Conservation (phyloP, 1,140 invertebrate species). For the Zaprionus kolodkinae region DNA sequence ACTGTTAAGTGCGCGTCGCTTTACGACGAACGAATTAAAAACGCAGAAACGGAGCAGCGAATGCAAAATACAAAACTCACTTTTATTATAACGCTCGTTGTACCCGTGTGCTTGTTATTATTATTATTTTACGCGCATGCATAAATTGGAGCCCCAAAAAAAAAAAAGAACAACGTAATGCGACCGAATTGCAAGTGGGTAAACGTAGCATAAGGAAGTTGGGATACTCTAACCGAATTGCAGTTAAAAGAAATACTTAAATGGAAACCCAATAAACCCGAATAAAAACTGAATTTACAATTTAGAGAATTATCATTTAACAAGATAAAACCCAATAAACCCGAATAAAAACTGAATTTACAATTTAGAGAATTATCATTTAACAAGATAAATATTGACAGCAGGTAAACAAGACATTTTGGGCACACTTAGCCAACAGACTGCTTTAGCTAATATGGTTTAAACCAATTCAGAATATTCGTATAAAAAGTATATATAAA, state of each 20-base stretch:
- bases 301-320: background rate
- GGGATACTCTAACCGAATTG: conserved; percentile 13
- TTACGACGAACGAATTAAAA: conserved; percentile 65
- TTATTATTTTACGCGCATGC: conserved; percentile 75
- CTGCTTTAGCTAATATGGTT: background rate
- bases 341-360: background rate
- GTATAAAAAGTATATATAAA: conserved; percentile 9
- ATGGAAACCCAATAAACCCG: too few relatives aligned
- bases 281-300: background rate
- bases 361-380: background rate
- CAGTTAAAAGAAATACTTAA: background rate
- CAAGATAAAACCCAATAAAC: too few relatives aligned
- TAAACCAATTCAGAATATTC: background rate
- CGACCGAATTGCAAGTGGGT: conserved; percentile 12
- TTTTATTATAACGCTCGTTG: conserved; percentile 49
- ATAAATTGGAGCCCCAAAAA: conserved; percentile 51
- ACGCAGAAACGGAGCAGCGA: conserved; percentile 27
- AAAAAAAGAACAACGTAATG: conserved; percentile 21
- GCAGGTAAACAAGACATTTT: too few relatives aligned
- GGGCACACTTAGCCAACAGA: background rate
- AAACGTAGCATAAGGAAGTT: background rate
- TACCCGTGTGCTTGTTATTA: conserved; percentile 51
- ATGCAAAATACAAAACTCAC: conserved; percentile 52
- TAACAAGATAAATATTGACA: too few relatives aligned
- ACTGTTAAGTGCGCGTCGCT: conserved; percentile 69